phyloP scores from a whole-genome alignment of 2,113 vertebrate genomes.

The Epinephelus cyanopodus region DNA sequence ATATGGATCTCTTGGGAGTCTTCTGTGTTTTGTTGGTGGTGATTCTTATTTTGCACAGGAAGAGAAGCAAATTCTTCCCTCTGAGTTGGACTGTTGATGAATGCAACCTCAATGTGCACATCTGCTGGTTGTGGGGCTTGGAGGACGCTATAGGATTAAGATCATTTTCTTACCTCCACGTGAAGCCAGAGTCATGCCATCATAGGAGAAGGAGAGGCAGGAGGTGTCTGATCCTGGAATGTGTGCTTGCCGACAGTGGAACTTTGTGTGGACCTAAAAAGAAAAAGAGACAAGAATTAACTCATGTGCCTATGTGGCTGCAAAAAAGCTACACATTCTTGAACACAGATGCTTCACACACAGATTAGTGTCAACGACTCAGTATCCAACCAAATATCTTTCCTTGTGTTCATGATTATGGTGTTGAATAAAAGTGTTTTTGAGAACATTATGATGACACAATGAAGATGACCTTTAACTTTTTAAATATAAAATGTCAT shows the following conservation, averaged over 20 bases:
- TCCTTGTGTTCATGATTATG: too few relatives aligned
- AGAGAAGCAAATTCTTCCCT: conserved; percentile 17
- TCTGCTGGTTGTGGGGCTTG: background rate
- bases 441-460: too few relatives aligned
- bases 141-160: background rate
- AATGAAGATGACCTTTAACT: too few relatives aligned
- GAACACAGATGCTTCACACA: too few relatives aligned
- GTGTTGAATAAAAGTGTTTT: too few relatives aligned
- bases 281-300: background rate
- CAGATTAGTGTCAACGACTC: too few relatives aligned
- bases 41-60: conserved; percentile 16
- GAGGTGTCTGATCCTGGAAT: conserved; percentile 91
- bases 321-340: too few relatives aligned
- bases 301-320: too few relatives aligned
- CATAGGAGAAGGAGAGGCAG: conserved; percentile 93
- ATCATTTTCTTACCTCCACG: conserved; percentile 87
- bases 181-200: conserved; percentile 91
- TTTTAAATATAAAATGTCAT: too few relatives aligned
- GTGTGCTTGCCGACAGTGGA: conserved; percentile 95
- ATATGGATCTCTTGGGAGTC: background rate
- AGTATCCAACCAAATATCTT: too few relatives aligned
- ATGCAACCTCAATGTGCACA: background rate
- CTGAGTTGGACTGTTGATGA: background rate
- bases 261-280: conserved; percentile 95
- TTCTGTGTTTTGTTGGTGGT: background rate